phyloP scores from a whole-genome alignment of 2,113 vertebrate species.

The Arizona elegans region DNA sequence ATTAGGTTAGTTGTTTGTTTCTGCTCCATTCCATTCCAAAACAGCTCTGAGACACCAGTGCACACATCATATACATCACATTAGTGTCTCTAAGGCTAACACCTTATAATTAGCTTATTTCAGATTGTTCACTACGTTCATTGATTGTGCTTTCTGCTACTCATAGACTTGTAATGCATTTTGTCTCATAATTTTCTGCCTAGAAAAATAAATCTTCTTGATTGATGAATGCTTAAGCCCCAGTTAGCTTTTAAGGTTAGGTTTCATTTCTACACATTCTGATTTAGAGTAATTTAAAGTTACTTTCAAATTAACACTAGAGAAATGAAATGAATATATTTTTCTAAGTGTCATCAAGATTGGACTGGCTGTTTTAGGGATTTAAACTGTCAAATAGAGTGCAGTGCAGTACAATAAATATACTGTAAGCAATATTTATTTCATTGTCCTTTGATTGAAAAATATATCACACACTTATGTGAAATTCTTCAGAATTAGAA shows the following conservation, averaged over 20 bases:
- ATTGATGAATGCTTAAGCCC: constrained; percentile 24
- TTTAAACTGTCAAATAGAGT: constrained; percentile 13
- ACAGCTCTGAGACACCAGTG: constrained; percentile 3
- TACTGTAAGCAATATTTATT: constrained; percentile 40
- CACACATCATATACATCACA: constrained; percentile 3
- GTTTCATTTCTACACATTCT: neutral
- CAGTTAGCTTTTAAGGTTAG: neutral
- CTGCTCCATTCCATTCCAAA: neutral
- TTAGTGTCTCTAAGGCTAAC: constrained; percentile 5
- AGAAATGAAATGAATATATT: constrained; percentile 28
- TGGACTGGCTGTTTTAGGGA: constrained; percentile 41
- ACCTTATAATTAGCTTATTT: constrained; percentile 29
- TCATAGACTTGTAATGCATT: constrained; percentile 38
- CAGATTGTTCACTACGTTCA: constrained; percentile 31
- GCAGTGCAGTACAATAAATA: constrained; percentile 48
- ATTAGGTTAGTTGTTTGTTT: constrained; percentile 3
- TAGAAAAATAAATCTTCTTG: constrained; percentile 45
- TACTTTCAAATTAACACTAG: neutral
- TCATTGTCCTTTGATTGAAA: constrained; percentile 25
- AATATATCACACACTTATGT: constrained; percentile 12
- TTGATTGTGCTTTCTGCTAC: constrained; percentile 2
- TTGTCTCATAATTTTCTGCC: constrained; percentile 50
- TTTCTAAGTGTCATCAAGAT: constrained; percentile 33
- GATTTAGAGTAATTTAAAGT: neutral
- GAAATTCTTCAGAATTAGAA: constrained; percentile 41